Conservation (phyloP, 2,113 vertebrate species). For the Hippocampus guttulatus region DNA sequence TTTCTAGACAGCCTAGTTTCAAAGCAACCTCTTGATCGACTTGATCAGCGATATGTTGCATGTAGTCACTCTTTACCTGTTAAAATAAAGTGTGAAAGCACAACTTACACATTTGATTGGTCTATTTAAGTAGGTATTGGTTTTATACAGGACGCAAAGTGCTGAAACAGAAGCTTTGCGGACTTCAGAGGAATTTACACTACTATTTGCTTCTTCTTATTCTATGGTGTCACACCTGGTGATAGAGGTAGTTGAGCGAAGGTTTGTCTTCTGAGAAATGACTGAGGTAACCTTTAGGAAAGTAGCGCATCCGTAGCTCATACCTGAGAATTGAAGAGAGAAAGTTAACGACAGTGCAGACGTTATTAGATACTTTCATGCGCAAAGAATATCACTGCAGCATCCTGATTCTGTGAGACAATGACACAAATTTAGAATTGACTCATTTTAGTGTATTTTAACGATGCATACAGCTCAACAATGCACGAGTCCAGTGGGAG, state of each 20-base stretch:
- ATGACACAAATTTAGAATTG: neutral
- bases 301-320: conserved; percentile 92
- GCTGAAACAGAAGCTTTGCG: neutral
- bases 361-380: neutral
- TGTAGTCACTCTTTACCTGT: conserved; percentile 97
- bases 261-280: conserved; percentile 97
- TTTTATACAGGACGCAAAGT: neutral
- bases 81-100: conserved; percentile 25
- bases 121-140: neutral
- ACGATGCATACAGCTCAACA: neutral
- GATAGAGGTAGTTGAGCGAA: conserved; percentile 97
- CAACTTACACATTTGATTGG: neutral
- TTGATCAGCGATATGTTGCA: conserved; percentile 91
- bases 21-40: conserved; percentile 97
- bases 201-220: neutral
- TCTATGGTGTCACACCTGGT: conserved; percentile 79
- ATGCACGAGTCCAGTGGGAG: too few species aligned
- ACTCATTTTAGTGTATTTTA: neutral
- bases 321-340: conserved; percentile 73
- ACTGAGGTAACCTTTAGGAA: conserved; percentile 95
- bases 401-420: neutral
- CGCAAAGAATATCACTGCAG: neutral
- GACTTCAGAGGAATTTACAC: neutral
- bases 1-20: conserved; percentile 97
- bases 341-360: neutral